A percentile compares a stretch with the other conserved stretches of the same genome.
Conservation (phyloP, 2,113 vertebrate species). For the Lophotis ruficrista region DNA sequence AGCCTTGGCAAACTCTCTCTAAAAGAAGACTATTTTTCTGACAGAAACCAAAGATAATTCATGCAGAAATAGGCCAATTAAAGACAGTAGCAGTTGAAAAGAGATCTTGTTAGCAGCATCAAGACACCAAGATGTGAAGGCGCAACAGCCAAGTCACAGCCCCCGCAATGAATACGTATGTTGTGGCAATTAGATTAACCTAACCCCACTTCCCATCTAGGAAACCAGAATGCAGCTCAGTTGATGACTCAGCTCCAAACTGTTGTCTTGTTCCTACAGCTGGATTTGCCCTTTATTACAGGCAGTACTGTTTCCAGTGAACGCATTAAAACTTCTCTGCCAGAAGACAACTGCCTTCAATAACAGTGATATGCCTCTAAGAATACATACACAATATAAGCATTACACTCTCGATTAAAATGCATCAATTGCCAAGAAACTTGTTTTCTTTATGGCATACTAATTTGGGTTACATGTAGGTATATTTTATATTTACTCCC, state of each 20-base stretch:
- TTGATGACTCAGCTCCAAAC: constrained; percentile 54
- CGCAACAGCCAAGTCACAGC: not conserved
- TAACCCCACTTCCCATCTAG: not conserved
- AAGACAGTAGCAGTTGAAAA: constrained; percentile 34
- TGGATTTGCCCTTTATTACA: not conserved
- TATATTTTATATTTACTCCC: not conserved
- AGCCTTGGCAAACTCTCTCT: constrained; percentile 22
- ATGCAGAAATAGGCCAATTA: constrained; percentile 65
- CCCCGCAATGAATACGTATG: not conserved
- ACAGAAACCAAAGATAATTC: constrained; percentile 54
- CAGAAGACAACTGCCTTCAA: not conserved
- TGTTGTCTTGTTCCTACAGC: constrained; percentile 2
- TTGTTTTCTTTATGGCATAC: not conserved
- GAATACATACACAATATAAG: not conserved
- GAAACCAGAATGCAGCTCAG: not conserved
- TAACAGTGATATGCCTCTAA: not conserved
- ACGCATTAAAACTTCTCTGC: not conserved
- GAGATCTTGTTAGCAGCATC: not conserved
- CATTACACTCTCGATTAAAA: not conserved
- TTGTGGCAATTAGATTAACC: not conserved
- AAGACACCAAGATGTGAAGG: not conserved
- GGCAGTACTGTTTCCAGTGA: not conserved
- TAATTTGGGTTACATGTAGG: not conserved
- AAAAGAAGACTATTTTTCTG: constrained; percentile 68
- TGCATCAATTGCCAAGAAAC: not conserved